Evolutionary conservation across 1,140 invertebrate genomes (phyloP).

Genomic region (Charaxes varanes): DNA sequence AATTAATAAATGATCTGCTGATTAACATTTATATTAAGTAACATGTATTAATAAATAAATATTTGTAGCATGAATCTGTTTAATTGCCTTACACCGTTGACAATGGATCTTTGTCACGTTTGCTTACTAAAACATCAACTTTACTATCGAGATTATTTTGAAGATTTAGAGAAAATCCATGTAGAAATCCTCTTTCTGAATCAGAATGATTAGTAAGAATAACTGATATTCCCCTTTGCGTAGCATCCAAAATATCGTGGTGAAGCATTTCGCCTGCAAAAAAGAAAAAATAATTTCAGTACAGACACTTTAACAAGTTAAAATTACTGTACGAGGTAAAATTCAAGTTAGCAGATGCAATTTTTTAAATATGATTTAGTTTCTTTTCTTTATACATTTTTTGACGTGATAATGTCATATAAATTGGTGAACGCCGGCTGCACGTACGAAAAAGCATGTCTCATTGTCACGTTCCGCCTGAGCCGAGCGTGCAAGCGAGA

Average conservation of each 20-base stretch:
- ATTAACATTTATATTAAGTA: slow-evolving; percentile 26
- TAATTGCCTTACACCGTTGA: slow-evolving; percentile 60
- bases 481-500: too few relatives aligned
- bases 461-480: too few relatives aligned
- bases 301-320: too few relatives aligned
- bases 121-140: slow-evolving; percentile 82
- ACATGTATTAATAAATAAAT: slow-evolving; percentile 30
- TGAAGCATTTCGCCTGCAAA: slow-evolving; percentile 92
- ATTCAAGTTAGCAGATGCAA: too few relatives aligned
- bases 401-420: slow-evolving; percentile 3
- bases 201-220: slow-evolving; percentile 97
- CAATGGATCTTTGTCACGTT: slow-evolving; percentile 83
- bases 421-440: neutral
- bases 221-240: slow-evolving; percentile 84
- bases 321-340: too few relatives aligned
- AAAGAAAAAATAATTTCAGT: too few relatives aligned
- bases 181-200: slow-evolving; percentile 92
- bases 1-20: slow-evolving; percentile 3
- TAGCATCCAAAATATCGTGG: slow-evolving; percentile 93
- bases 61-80: slow-evolving; percentile 26
- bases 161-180: slow-evolving; percentile 74
- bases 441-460: too few relatives aligned
- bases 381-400: neutral
- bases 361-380: too few relatives aligned
- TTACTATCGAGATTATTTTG: slow-evolving; percentile 68